Evolutionary conservation across 2,888 invertebrate genomes (phyloP), one percentile per base, ranked within the genome.

Genomic region (Tetheella fluctuosa): DNA sequence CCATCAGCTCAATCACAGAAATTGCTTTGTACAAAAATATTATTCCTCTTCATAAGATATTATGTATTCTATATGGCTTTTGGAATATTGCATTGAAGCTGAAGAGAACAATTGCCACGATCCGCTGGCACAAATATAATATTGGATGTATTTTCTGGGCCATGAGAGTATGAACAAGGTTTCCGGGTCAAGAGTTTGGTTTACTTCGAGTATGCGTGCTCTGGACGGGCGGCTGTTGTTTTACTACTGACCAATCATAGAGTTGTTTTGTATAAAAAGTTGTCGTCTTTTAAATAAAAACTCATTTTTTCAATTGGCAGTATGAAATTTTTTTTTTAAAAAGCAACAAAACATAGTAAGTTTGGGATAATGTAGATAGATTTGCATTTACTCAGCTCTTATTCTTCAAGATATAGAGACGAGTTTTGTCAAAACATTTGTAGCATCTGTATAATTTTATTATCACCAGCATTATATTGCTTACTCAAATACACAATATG

Each of bases 111-210:
- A 72, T 69, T 69, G 61, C 65, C 62, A 61, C 69, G 67, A 71
- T 70, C 72, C 68, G 0, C 17, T 28, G 17, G 30, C 28, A 30
- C 67, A 79, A 77, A 76, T 72, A 73, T 77, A 64, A 64, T 70
- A 79, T 79, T 78, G 71, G 71, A 80, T 79, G 74, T 80, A 80
- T 81, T 81, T 75, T 73, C 69, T 71, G 70, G 68, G 68, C 69
- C 67, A 69, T 74, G 77, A 77, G 17, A 30, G 17, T 54, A 76
- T 70, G 72, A 79, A 79, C 75, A 84, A 78, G 81, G 80, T 84
- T 84, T 84, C 70, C 73, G 75, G 87, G 85, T 86, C 87, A 85
- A 86, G 84, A 79, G 79, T 73, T 34, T 64, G 65, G 66, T 66
- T 70, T 70, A 71, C 67, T 70, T 67, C 64, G 63, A 71, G 74